Base-by-base conservation (phyloP, 2,113 vertebrate species). In the Protobothrops mucrosquamatus region DNA sequence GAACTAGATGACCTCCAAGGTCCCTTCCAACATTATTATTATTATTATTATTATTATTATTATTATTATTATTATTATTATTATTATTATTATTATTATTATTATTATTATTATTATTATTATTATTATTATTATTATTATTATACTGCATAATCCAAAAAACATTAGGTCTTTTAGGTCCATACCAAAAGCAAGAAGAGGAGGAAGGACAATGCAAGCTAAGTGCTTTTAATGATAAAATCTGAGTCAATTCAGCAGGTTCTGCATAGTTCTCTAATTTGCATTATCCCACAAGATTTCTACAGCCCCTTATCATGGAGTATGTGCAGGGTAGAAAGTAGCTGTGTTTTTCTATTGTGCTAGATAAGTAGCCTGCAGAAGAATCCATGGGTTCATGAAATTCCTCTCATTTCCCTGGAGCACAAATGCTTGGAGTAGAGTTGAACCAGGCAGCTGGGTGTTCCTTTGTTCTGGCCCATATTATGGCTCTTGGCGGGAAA, bases 381-480 rank as follows among this genome's bases (percentile, higher is more conserved):
- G 85, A 81, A 34, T 56, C 69, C 90, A 93, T 6, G 90, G 85
- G 20, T 91, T 93, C 90, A 91, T 88, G 92, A 91, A 64, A 48
- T 95, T 39, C 52, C 88, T 92, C 89, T 7, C 90, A 52, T 89
- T 93, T 39, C 51, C 85, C 90, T 39, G 52, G 94, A 93, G 34
- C 23, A 34, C 85, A 90, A 92, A 86, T 12, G 29, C 74, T 92
- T 48, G 39, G 87, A 92, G 57, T 61, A 51, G 86, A 93, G 14
- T 51, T 94, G 86, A 94, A 87, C 69, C 88, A 93, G 48, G 69
- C 89, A 89, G 87, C 55, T 88, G 18, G 89, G 39, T 87, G 52
- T 94, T 92, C 64, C 88, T 93, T 81, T 18, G 14, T 85, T 93
- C 61, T 89, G 85, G 48, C 55, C 61, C 69, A 91, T 2, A 2